These are phyloP conservation scores for Sminthurides aquaticus DNA, from an alignment of 2,888 invertebrate genomes.

Conservation along the genomic window DNA sequence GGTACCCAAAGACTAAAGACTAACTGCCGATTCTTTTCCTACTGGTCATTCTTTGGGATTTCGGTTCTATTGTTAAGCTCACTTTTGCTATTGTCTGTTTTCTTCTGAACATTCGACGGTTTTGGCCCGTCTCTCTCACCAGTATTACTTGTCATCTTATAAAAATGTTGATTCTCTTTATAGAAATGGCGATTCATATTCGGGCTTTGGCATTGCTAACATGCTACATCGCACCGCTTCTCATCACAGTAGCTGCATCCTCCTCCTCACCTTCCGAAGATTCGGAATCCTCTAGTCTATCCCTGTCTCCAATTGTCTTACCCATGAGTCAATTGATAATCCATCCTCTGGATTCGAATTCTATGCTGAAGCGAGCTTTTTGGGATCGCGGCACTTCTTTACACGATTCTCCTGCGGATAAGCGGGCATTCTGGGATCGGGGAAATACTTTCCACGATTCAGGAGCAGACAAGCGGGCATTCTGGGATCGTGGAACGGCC, in stretches of 20 bases:
- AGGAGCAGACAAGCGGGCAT: conserved; percentile 2
- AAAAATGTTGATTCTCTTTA: no score
- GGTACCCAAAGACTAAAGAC: background rate
- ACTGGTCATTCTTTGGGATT: background rate
- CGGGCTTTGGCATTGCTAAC: background rate
- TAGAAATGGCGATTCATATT: background rate
- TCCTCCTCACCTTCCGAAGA: background rate
- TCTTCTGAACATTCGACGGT: background rate
- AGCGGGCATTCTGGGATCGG: conserved; percentile 3
- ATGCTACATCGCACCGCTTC: background rate
- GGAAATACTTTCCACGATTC: background rate
- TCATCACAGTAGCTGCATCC: background rate
- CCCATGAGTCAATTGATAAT: background rate
- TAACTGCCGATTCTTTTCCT: background rate
- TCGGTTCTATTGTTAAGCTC: background rate
- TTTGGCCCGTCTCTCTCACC: background rate
- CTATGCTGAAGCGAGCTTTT: background rate
- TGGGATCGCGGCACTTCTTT: conserved; percentile 2
- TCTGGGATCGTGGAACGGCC: conserved; percentile 9
- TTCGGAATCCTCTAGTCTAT: background rate
- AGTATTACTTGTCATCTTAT: no score
- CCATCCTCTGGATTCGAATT: background rate
- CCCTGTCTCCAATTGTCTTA: background rate
- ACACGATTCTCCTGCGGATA: background rate
- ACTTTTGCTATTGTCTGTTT: no score